Percentiles rank a stretch among this genome's conserved stretches.
These are phyloP conservation scores for Lipophrys pholis DNA, from an alignment of 2,113 vertebrate species.

Conservation along the genomic window DNA sequence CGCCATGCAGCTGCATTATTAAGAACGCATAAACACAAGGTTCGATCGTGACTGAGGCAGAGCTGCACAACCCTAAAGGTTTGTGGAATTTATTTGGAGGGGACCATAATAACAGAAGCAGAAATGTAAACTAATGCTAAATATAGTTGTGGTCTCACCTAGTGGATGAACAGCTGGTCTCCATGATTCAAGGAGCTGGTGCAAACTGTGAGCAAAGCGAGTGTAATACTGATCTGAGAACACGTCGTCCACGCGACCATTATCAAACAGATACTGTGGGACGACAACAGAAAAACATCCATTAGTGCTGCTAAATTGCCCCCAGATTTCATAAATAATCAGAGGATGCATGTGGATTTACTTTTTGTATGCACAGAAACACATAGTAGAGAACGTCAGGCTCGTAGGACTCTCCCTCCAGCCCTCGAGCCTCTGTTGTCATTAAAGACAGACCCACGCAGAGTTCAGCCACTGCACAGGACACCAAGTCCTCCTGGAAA, in stretches of 20 bases:
- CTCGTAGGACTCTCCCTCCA: slow-evolving; percentile 92
- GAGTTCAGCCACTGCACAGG: slow-evolving; percentile 96
- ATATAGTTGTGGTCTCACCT: slow-evolving; percentile 81
- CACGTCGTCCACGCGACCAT: slow-evolving; percentile 87
- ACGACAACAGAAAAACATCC: slow-evolving; percentile 1
- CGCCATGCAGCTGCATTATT: too few species aligned
- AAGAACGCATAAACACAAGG: too few species aligned
- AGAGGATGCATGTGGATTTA: slow-evolving; percentile 51
- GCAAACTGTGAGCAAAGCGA: slow-evolving; percentile 91
- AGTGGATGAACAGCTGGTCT: slow-evolving; percentile 93
- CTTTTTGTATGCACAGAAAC: slow-evolving; percentile 98
- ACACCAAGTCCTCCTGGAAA: slow-evolving; percentile 98
- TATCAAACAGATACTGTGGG: slow-evolving; percentile 82
- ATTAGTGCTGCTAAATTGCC: slow-evolving; percentile 1
- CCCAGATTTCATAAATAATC: neutral
- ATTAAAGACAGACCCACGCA: slow-evolving; percentile 96
- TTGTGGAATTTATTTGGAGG: too few species aligned
- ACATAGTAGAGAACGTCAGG: slow-evolving; percentile 97
- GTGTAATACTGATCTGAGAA: slow-evolving; percentile 81
- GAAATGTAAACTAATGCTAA: too few species aligned
- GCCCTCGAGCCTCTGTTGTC: slow-evolving; percentile 93
- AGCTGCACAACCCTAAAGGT: too few species aligned
- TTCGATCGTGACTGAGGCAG: too few species aligned
- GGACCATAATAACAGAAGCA: too few species aligned
- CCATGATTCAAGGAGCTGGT: slow-evolving; percentile 94